These are phyloP conservation scores for Rhadinocentrus ornatus DNA, from an alignment of 2,797 vertebrate species.

Conservation along the genomic window DNA sequence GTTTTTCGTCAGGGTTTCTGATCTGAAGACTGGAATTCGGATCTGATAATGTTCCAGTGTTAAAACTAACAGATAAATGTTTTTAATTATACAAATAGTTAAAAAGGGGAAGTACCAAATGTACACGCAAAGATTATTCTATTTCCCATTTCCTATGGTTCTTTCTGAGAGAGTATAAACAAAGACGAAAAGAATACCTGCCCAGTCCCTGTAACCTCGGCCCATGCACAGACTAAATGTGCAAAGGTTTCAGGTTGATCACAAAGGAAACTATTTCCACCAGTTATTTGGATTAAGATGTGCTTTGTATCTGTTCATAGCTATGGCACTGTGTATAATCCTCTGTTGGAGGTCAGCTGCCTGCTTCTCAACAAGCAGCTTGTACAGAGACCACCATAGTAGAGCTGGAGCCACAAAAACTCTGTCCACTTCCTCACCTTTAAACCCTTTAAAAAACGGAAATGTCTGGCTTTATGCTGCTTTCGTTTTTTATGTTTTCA, in stretches of 20 bases:
- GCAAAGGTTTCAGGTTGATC: neutral
- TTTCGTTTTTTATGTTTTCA: neutral
- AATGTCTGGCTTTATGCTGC: too few species aligned
- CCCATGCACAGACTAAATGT: neutral
- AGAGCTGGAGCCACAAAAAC: neutral
- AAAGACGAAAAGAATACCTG: neutral
- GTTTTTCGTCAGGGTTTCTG: slow-evolving; percentile 5
- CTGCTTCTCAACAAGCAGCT: neutral
- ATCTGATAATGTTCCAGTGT: neutral
- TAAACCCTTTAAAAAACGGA: neutral
- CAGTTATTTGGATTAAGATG: neutral
- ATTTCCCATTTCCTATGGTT: neutral
- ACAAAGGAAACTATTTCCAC: neutral
- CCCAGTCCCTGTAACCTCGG: neutral
- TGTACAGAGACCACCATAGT: neutral
- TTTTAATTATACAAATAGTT: neutral
- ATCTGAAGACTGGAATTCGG: neutral
- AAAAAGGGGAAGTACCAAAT: neutral
- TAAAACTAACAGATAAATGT: neutral
- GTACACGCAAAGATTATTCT: neutral
- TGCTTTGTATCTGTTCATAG: slow-evolving; percentile 1
- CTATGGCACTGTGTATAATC: slow-evolving; percentile 4
- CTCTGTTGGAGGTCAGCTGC: neutral
- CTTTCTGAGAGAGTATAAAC: neutral
- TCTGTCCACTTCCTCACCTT: neutral